phyloP scores from a whole-genome alignment of 2,113 vertebrate species.

The Forbesichthys agassizii region DNA sequence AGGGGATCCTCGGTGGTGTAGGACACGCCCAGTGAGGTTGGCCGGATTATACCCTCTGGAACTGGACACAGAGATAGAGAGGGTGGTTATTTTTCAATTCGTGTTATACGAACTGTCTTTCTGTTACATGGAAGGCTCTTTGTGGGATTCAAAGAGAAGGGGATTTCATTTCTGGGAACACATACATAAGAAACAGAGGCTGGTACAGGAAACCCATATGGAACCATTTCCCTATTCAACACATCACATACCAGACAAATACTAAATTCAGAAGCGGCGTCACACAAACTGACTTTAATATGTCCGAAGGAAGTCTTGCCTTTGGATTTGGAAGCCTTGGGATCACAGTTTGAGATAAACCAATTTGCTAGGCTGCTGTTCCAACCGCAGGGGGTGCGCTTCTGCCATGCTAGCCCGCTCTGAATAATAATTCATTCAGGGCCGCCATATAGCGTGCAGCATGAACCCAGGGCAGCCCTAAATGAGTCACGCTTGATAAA shows the following conservation, averaged over 20 bases:
- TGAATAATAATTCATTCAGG: conserved; percentile 65
- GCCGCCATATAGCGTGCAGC: conserved; percentile 30
- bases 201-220: conserved; percentile 55
- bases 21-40: conserved; percentile 56
- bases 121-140: conserved; percentile 47
- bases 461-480: conserved; percentile 54
- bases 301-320: conserved; percentile 46
- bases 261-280: conserved; percentile 28
- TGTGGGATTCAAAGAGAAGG: conserved; percentile 54
- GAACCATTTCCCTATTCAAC: conserved; percentile 57
- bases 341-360: conserved; percentile 56
- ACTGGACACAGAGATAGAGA: conserved; percentile 49
- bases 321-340: conserved; percentile 31
- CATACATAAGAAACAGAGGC: conserved; percentile 37
- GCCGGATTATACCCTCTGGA: conserved; percentile 60
- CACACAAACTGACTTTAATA: conserved; percentile 38
- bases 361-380: conserved; percentile 60
- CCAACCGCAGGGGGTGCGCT: conserved; percentile 54
- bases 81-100: conserved; percentile 42
- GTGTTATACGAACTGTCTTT: conserved; percentile 64
- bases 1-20: conserved; percentile 75
- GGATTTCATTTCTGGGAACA: conserved; percentile 65
- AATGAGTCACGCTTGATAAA: conserved; percentile 61
- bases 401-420: conserved; percentile 50
- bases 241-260: conserved; percentile 39